Evolutionary conservation across 2,797 vertebrate species (phyloP).

Genomic region (Tadarida brasiliensis): DNA sequence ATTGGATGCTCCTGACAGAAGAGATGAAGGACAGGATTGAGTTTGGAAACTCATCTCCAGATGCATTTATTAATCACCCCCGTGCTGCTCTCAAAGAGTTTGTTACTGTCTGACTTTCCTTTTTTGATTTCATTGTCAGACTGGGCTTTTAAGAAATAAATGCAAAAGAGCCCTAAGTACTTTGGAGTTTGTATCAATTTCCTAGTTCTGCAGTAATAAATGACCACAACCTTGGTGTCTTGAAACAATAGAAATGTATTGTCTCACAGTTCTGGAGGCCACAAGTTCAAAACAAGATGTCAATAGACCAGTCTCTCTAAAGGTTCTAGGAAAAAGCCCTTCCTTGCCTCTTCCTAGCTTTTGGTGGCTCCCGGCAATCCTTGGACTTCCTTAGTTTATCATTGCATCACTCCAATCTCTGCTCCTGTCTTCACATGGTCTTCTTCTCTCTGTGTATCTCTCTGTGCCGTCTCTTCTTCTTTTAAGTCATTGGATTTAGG

Average conservation of each 20-base stretch:
- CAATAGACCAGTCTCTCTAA: background rate
- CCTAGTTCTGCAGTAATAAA: background rate
- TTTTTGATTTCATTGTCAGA: background rate
- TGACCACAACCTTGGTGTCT: background rate
- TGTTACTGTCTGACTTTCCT: background rate
- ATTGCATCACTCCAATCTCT: background rate
- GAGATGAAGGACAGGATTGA: background rate
- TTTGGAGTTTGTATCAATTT: background rate
- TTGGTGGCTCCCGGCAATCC: background rate
- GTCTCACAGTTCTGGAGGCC: background rate
- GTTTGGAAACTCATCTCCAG: background rate
- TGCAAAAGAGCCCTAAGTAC: background rate
- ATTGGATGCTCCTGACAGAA: background rate
- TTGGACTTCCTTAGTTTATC: background rate
- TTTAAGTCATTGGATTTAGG: background rate
- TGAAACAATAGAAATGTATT: background rate
- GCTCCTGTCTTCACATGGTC: background rate
- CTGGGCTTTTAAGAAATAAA: background rate
- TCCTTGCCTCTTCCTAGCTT: background rate
- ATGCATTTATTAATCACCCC: background rate
- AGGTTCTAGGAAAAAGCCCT: background rate
- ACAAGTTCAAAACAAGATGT: background rate
- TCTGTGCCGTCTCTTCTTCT: background rate
- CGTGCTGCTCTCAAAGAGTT: background rate
- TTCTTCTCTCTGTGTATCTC: background rate